Evolutionary conservation across 1,140 invertebrate genomes (phyloP).

Genomic region (Paralvinella palmiformis): DNA sequence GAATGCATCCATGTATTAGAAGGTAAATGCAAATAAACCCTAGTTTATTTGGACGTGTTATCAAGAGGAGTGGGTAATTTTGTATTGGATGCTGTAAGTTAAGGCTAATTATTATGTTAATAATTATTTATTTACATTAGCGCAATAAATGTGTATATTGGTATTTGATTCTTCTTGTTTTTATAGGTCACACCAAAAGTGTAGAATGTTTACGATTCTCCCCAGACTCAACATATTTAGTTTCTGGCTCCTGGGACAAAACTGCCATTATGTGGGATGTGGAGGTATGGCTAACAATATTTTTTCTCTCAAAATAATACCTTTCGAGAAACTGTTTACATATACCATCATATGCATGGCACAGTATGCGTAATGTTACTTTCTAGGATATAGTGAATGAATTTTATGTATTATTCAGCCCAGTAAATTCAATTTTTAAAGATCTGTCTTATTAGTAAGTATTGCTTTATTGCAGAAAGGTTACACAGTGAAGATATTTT

Average conservation of each 20-base stretch:
- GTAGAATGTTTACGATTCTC: slow-evolving; percentile 33
- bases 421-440: too few relatives aligned
- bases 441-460: too few relatives aligned
- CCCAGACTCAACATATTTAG: slow-evolving; percentile 29
- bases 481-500: slow-evolving; percentile 29
- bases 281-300: slow-evolving; percentile 32
- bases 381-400: too few relatives aligned
- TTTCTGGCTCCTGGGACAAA: slow-evolving; percentile 45
- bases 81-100: too few relatives aligned
- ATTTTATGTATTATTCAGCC: too few relatives aligned
- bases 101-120: too few relatives aligned
- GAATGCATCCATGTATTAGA: slow-evolving; percentile 29
- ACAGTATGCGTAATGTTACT: too few relatives aligned
- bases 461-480: slow-evolving; percentile 32
- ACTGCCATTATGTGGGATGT: slow-evolving; percentile 44
- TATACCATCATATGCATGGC: too few relatives aligned
- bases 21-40: slow-evolving; percentile 5
- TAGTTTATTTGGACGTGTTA: not conserved
- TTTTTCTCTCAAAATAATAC: not conserved
- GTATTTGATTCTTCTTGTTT: too few relatives aligned
- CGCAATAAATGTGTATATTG: too few relatives aligned
- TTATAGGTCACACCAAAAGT: slow-evolving; percentile 43
- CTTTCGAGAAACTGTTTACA: too few relatives aligned
- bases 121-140: too few relatives aligned
- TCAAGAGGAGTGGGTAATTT: not conserved